Conservation (phyloP, 2,888 invertebrate genomes). For the Cephalotes varians region DNA sequence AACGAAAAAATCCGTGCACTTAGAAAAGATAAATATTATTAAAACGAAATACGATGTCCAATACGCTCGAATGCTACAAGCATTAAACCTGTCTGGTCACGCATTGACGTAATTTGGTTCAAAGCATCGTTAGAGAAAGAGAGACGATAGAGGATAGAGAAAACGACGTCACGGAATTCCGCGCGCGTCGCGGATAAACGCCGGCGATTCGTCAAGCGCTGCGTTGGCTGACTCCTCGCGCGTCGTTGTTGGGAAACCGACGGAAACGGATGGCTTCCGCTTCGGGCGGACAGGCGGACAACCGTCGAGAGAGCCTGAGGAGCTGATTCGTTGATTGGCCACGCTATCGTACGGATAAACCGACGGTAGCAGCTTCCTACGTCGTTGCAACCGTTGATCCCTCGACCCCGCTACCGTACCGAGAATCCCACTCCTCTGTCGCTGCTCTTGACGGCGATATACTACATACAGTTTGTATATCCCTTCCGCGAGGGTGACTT, state of each 20-base stretch:
- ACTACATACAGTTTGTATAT: constrained; percentile 79
- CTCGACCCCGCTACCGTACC: background rate
- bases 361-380: constrained; percentile 56
- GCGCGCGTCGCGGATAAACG: constrained; percentile 50
- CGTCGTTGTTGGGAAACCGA: constrained; percentile 62
- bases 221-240: constrained; percentile 47
- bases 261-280: constrained; percentile 74
- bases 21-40: background rate
- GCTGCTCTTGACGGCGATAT: constrained; percentile 71
- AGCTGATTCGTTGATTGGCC: constrained; percentile 76
- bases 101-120: constrained; percentile 40
- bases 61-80: background rate
- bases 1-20: background rate
- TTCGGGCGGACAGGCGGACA: constrained; percentile 72
- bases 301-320: constrained; percentile 67
- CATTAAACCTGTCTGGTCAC: constrained; percentile 1
- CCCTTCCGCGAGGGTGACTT: constrained; percentile 72
- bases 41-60: constrained; percentile 15
- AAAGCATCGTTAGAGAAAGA: background rate
- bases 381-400: constrained; percentile 60
- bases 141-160: constrained; percentile 13
- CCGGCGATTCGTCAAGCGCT: constrained; percentile 44
- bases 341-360: constrained; percentile 65
- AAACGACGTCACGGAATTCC: constrained; percentile 40
- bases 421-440: constrained; percentile 31